Evolutionary conservation across 1,140 invertebrate genomes (phyloP).

Genomic region (Tyrophagus putrescentiae): DNA sequence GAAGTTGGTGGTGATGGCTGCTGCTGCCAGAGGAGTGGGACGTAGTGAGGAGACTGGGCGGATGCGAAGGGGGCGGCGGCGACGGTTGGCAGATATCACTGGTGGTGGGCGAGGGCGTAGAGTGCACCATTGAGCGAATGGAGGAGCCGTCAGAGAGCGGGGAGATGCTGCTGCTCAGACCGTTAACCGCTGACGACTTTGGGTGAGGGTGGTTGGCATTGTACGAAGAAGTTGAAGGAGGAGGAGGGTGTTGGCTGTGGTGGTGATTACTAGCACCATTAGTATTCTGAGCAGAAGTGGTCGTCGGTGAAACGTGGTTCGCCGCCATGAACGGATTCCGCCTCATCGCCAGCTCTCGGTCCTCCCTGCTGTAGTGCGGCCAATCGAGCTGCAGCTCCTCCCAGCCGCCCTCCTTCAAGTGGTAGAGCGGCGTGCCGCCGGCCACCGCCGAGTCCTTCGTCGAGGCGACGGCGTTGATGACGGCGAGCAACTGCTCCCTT

Average conservation of each 20-base stretch:
- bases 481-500: conserved; percentile 43
- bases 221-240: no score
- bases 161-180: conserved; percentile 10
- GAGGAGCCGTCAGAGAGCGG: conserved; percentile 7
- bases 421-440: no score
- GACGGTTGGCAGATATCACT: conserved; percentile 4
- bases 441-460: conserved; percentile 62
- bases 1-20: no score
- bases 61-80: no score
- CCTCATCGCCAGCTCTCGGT: conserved; percentile 67
- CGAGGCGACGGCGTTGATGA: conserved; percentile 58
- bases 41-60: no score
- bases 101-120: conserved; percentile 9
- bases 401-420: conserved; percentile 66
- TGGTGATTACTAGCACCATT: no score
- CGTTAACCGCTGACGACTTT: not conserved
- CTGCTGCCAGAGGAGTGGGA: no score
- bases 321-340: conserved; percentile 16
- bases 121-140: conserved; percentile 17
- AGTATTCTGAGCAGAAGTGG: no score
- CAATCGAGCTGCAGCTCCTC: conserved; percentile 74
- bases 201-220: no score
- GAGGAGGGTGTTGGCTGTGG: no score
- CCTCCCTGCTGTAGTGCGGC: conserved; percentile 78
- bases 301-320: no score